phyloP scores from a whole-genome alignment of 2,888 invertebrate species.

The Pollenia angustigena region DNA sequence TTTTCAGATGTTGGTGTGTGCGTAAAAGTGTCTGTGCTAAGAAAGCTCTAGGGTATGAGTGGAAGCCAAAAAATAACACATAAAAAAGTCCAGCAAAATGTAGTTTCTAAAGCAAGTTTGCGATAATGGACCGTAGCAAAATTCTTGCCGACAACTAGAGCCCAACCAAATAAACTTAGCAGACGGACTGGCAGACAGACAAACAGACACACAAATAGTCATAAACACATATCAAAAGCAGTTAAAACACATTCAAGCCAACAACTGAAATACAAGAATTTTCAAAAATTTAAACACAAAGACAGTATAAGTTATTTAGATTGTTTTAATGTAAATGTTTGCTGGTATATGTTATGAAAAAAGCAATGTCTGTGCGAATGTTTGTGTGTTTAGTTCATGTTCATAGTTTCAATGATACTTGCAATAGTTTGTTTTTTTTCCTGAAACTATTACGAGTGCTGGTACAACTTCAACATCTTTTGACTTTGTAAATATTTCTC shows the following conservation, averaged over 20 bases:
- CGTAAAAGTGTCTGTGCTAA: conserved; percentile 7
- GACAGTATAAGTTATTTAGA: not conserved
- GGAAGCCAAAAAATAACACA: conserved; percentile 12
- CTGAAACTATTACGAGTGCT: too few relatives aligned
- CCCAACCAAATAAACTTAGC: conserved; percentile 64
- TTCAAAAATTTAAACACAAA: conserved; percentile 6
- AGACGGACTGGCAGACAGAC: conserved; percentile 15
- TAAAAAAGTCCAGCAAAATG: conserved; percentile 46
- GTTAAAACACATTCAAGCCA: not conserved
- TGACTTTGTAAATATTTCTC: conserved; percentile 47
- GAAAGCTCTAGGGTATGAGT: conserved; percentile 46
- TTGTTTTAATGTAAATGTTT: not conserved
- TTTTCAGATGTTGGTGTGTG: conserved; percentile 36
- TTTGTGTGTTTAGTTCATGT: conserved; percentile 21
- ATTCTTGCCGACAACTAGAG: conserved; percentile 68
- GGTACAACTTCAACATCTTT: conserved; percentile 24
- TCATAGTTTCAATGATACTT: conserved; percentile 62
- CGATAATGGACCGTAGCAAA: conserved; percentile 70
- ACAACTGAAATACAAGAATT: conserved; percentile 4
- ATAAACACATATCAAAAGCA: conserved; percentile 55
- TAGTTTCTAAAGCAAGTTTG: conserved; percentile 58
- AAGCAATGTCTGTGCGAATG: not conserved
- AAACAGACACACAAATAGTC: not conserved
- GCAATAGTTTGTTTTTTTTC: not conserved
- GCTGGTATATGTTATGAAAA: not conserved